Evolutionary conservation across 2,888 invertebrate species (phyloP).

Genomic region (Allolobophora icterica): DNA sequence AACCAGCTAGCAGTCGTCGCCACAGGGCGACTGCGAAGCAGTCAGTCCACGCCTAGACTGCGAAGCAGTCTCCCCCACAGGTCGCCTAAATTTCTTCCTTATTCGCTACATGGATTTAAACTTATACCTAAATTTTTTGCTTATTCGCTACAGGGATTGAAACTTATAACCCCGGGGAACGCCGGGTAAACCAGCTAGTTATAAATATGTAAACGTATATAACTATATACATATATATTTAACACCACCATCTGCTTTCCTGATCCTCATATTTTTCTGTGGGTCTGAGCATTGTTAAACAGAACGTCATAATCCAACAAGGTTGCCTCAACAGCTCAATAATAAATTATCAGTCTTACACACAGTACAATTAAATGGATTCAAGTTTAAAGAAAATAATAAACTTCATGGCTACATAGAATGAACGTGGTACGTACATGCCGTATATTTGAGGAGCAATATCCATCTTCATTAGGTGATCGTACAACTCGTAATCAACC

Average conservation of each 20-base stretch:
- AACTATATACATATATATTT: too few relatives aligned
- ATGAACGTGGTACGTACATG: conserved; percentile 72
- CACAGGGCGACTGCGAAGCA: too few relatives aligned
- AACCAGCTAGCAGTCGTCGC: too few relatives aligned
- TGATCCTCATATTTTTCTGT: background rate
- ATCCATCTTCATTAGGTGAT: conserved; percentile 75
- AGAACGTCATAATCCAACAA: background rate
- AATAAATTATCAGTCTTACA: background rate
- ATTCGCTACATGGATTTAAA: too few relatives aligned
- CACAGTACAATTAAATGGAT: background rate
- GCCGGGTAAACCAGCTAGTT: too few relatives aligned
- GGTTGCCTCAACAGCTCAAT: background rate
- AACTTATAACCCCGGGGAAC: too few relatives aligned
- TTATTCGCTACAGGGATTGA: too few relatives aligned
- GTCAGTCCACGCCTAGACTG: too few relatives aligned
- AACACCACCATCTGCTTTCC: background rate
- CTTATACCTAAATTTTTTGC: too few relatives aligned
- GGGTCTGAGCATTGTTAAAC: background rate
- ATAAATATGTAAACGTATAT: too few relatives aligned
- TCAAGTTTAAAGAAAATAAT: background rate
- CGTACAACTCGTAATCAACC: conserved; percentile 72
- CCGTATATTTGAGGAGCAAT: conserved; percentile 86
- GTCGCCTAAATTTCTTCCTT: too few relatives aligned
- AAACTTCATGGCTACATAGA: background rate
- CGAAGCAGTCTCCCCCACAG: too few relatives aligned